A percentile compares a stretch with the other conserved stretches of the same genome.
Conservation (phyloP, 1,140 invertebrate species). For the Frieseomelitta varia region DNA sequence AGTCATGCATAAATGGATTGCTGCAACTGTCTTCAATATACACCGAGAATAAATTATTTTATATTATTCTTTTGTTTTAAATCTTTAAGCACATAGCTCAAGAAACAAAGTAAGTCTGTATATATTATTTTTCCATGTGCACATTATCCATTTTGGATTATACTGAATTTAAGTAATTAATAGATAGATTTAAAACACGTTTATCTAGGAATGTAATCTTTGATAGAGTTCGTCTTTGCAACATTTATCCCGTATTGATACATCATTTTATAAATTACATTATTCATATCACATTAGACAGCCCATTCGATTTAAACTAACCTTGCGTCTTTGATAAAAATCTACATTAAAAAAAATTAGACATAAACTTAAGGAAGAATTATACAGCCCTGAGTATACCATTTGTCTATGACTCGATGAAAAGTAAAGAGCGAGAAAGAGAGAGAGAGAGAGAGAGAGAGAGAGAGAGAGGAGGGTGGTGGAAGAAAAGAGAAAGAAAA, state of each 20-base stretch:
- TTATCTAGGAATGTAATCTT: neutral
- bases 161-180: slow-evolving; percentile 1
- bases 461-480: slow-evolving; percentile 3
- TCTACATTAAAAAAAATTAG: neutral
- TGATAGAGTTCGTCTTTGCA: neutral
- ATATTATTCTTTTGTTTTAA: neutral
- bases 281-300: slow-evolving; percentile 10
- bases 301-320: neutral
- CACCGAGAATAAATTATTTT: neutral
- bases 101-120: neutral
- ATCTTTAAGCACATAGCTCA: neutral
- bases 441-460: neutral
- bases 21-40: neutral
- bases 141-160: neutral
- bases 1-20: neutral
- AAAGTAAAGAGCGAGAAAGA: neutral
- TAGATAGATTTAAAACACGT: neutral
- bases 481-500: slow-evolving; percentile 20
- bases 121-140: neutral
- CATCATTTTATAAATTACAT: slow-evolving; percentile 15
- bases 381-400: neutral
- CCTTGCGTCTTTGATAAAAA: neutral
- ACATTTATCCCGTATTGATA: neutral
- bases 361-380: slow-evolving; percentile 3
- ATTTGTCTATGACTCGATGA: neutral